Conservation (phyloP, 2,113 vertebrate species). For the Malurus melanocephalus region DNA sequence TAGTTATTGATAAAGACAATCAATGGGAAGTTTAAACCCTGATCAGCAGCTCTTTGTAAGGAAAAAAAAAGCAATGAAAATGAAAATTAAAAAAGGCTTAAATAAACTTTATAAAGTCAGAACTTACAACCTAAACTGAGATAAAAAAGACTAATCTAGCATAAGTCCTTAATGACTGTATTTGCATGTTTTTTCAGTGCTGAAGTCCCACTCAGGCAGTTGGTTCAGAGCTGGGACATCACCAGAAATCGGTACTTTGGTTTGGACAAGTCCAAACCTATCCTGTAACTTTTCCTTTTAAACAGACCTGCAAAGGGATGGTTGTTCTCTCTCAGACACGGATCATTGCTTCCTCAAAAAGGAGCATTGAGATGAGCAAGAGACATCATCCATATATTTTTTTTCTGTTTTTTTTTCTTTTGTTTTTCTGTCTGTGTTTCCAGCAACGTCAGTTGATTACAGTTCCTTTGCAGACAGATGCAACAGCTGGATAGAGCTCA, state of each 20-base stretch:
- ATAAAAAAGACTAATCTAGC: not conserved
- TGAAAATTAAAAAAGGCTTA: slow-evolving; percentile 9
- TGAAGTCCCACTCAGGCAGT: slow-evolving; percentile 41
- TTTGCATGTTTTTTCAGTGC: slow-evolving; percentile 55
- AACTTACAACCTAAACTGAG: slow-evolving; percentile 1
- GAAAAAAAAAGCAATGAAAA: not conserved
- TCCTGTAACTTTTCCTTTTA: slow-evolving; percentile 30
- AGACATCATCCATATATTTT: slow-evolving; percentile 85
- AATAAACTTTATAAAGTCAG: not conserved
- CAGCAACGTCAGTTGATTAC: slow-evolving; percentile 99
- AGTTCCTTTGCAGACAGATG: slow-evolving; percentile 99
- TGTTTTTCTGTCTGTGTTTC: slow-evolving; percentile 85
- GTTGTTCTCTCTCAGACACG: slow-evolving; percentile 74
- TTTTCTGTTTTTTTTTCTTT: slow-evolving; percentile 74
- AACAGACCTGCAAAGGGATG: slow-evolving; percentile 52
- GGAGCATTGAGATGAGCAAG: slow-evolving; percentile 73
- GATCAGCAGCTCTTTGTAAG: not conserved
- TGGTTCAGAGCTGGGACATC: slow-evolving; percentile 25
- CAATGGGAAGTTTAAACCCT: not conserved
- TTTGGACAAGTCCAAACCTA: slow-evolving; percentile 51
- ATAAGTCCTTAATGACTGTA: not conserved
- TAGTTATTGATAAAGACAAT: not conserved
- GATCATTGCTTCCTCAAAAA: slow-evolving; percentile 76
- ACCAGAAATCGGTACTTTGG: slow-evolving; percentile 35
- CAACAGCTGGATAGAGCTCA: slow-evolving; percentile 99